phyloP scores from a whole-genome alignment of 2,797 vertebrate genomes.

The Triplophysa bombifrons region DNA sequence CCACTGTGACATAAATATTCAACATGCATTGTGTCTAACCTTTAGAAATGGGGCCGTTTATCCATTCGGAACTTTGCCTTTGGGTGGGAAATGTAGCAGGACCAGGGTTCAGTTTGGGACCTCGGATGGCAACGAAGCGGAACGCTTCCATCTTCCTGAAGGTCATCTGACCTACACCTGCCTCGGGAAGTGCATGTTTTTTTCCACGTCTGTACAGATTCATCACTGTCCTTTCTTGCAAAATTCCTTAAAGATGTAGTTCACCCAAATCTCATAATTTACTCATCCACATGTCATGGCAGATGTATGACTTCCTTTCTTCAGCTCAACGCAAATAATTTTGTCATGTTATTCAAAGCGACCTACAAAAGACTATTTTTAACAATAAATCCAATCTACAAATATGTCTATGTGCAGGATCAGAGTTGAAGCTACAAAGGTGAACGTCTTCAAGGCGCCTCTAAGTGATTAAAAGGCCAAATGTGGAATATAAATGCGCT shows the following conservation, averaged over 20 bases:
- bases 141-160: conserved; percentile 36
- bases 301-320: too few relatives aligned
- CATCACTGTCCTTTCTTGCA: background rate
- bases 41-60: conserved; percentile 50
- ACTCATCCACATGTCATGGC: too few relatives aligned
- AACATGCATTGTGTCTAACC: conserved; percentile 56
- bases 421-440: background rate
- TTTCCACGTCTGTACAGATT: background rate
- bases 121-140: conserved; percentile 39
- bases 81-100: conserved; percentile 24
- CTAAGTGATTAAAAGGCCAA: background rate
- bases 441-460: background rate
- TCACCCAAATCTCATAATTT: too few relatives aligned
- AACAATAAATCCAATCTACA: too few relatives aligned
- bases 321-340: too few relatives aligned
- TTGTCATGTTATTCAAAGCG: too few relatives aligned
- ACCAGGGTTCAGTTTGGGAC: conserved; percentile 38
- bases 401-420: background rate
- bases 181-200: background rate
- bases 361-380: too few relatives aligned
- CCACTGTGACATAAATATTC: conserved; percentile 45
- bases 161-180: conserved; percentile 34
- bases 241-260: background rate
- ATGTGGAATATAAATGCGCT: background rate
- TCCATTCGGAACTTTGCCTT: conserved; percentile 46